A percentile compares a stretch with the other conserved stretches of the same genome.
Conservation (phyloP, 2,113 vertebrate species). For the Athene cunicularia region DNA sequence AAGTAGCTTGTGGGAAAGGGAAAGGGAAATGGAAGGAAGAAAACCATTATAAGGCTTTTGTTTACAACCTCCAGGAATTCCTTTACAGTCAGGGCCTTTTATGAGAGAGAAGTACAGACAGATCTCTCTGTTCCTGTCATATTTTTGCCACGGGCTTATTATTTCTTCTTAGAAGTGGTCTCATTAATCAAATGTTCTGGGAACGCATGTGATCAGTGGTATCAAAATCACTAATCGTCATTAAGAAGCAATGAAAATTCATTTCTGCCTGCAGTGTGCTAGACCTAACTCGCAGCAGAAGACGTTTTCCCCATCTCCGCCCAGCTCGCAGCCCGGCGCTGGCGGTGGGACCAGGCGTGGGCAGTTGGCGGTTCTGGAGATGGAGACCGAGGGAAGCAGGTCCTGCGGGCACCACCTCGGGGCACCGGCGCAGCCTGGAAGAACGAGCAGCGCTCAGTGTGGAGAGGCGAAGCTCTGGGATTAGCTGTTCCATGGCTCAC, state of each 20-base stretch:
- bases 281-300: not conserved
- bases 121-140: not conserved
- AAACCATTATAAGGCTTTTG: not conserved
- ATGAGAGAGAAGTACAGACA: not conserved
- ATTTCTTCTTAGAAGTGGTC: conserved; percentile 27
- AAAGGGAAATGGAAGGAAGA: not conserved
- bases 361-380: not conserved
- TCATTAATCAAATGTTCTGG: conserved; percentile 61
- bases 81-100: not conserved
- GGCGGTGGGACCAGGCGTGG: not conserved
- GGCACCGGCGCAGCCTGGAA: not conserved
- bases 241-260: conserved; percentile 2
- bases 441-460: rapidly evolving
- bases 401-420: not conserved
- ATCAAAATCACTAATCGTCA: conserved; percentile 36
- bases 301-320: not conserved
- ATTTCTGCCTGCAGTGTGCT: not conserved
- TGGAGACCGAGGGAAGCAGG: not conserved
- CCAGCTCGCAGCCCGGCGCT: not conserved
- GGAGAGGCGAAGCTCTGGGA: not conserved
- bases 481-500: rapidly evolving
- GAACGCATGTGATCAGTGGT: conserved; percentile 2
- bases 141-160: conserved; percentile 24
- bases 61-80: not conserved
- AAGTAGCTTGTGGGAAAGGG: not conserved